A percentile compares a stretch with the other conserved stretches of the same genome.
phyloP scores from a whole-genome alignment of 2,888 invertebrate genomes.

The Sclerodermus sp. region DNA sequence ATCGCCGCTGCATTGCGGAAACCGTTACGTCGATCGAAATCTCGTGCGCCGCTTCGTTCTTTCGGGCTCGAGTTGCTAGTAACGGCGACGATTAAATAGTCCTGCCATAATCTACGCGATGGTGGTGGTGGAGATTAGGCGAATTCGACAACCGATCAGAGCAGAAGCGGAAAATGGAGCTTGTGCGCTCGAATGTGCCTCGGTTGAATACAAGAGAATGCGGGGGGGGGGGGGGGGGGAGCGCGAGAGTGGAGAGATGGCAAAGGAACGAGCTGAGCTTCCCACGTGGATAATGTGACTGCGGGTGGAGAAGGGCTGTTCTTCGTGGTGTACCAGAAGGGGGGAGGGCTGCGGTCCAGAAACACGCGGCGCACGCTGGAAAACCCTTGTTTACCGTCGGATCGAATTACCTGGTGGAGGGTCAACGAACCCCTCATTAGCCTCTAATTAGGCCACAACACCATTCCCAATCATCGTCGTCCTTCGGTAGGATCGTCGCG shows the following conservation, averaged over 20 bases:
- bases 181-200: too few relatives aligned
- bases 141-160: too few relatives aligned
- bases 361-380: conserved; percentile 26
- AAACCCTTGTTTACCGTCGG: conserved; percentile 38
- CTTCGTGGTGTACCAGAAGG: conserved; percentile 11
- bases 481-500: too few relatives aligned
- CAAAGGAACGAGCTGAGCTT: conserved; percentile 29
- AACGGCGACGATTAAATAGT: too few relatives aligned
- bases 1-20: too few relatives aligned
- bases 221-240: conserved; percentile 19
- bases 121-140: too few relatives aligned
- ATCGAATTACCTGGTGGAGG: conserved; percentile 33
- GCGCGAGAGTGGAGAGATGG: too few relatives aligned
- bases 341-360: conserved; percentile 30
- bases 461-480: not conserved
- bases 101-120: too few relatives aligned
- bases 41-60: too few relatives aligned
- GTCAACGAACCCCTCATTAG: conserved; percentile 32
- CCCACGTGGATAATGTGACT: conserved; percentile 57
- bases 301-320: conserved; percentile 36
- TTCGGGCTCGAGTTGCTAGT: conserved; percentile 5
- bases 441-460: conserved; percentile 30
- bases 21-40: too few relatives aligned
- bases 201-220: conserved; percentile 13
- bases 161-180: too few relatives aligned